Percentiles rank a stretch among this genome's conserved stretches.
These are phyloP conservation scores for Numida meleagris DNA, from an alignment of 2,113 vertebrate genomes.

Conservation along the genomic window DNA sequence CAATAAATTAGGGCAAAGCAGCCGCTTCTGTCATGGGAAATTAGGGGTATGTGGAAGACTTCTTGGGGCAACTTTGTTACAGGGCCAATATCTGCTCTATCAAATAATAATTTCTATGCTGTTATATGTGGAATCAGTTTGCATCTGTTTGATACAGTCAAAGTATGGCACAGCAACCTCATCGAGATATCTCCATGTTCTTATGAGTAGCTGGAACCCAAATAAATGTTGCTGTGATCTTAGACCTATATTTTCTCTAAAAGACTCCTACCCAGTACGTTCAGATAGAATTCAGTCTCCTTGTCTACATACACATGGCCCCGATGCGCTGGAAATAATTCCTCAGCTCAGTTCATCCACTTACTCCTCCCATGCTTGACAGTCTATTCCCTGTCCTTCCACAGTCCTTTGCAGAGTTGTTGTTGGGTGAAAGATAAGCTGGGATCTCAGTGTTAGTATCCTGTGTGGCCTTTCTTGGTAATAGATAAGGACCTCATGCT, in stretches of 20 bases:
- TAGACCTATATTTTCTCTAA: neutral
- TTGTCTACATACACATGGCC: neutral
- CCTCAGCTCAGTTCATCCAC: neutral
- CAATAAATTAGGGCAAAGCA: neutral
- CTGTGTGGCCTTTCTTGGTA: neutral
- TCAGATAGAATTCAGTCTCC: neutral
- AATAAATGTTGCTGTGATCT: neutral
- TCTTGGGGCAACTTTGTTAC: neutral
- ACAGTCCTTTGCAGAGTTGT: neutral
- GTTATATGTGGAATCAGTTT: neutral
- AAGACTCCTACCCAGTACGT: neutral
- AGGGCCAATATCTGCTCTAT: neutral
- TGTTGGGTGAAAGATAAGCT: neutral
- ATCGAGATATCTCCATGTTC: neutral
- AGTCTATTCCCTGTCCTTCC: neutral
- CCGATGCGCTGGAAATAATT: neutral
- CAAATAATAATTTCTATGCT: neutral
- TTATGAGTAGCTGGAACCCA: neutral
- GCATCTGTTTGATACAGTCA: neutral
- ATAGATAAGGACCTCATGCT: neutral
- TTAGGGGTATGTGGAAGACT: neutral
- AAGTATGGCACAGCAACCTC: neutral
- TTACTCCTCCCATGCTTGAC: neutral
- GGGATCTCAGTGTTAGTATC: neutral
- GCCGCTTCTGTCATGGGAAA: neutral